Conservation (phyloP, 2,888 invertebrate genomes). For the Chrysolina oricalcia region DNA sequence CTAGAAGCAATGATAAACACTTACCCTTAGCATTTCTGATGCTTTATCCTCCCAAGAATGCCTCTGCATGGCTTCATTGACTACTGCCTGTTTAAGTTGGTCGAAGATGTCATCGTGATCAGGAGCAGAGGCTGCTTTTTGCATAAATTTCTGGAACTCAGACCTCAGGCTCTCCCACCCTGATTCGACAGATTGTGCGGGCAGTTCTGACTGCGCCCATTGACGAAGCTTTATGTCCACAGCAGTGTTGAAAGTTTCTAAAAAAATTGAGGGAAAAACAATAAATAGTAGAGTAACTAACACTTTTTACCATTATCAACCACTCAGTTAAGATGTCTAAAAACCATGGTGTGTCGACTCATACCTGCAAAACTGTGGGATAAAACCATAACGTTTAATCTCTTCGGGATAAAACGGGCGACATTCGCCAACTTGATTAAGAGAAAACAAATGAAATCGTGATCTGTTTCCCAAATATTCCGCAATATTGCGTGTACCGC, state of each 20-base stretch:
- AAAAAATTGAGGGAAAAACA: slow-evolving; percentile 39
- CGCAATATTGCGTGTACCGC: too few relatives aligned
- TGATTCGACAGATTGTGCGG: slow-evolving; percentile 87
- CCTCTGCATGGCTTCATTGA: slow-evolving; percentile 87
- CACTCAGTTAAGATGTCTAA: slow-evolving; percentile 1
- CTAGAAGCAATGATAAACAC: slow-evolving; percentile 4
- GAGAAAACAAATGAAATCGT: too few relatives aligned
- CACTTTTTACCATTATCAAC: too few relatives aligned
- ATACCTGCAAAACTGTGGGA: too few relatives aligned
- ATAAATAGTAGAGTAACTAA: too few relatives aligned
- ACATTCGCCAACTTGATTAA: too few relatives aligned
- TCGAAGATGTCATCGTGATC: slow-evolving; percentile 94
- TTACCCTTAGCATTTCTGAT: slow-evolving; percentile 79
- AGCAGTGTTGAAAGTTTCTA: slow-evolving; percentile 88
- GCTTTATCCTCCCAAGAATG: slow-evolving; percentile 97
- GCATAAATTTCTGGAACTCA: slow-evolving; percentile 82
- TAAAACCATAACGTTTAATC: too few relatives aligned
- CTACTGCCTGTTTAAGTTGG: slow-evolving; percentile 88
- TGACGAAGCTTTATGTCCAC: slow-evolving; percentile 96
- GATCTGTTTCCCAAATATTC: too few relatives aligned
- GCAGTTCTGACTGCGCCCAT: slow-evolving; percentile 95
- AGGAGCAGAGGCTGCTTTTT: slow-evolving; percentile 77
- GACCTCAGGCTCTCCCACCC: slow-evolving; percentile 88
- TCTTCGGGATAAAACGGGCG: too few relatives aligned
- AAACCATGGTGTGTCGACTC: too few relatives aligned